Evolutionary conservation across 2,888 invertebrate species (phyloP).

Genomic region (Choristoneura rosaceana): DNA sequence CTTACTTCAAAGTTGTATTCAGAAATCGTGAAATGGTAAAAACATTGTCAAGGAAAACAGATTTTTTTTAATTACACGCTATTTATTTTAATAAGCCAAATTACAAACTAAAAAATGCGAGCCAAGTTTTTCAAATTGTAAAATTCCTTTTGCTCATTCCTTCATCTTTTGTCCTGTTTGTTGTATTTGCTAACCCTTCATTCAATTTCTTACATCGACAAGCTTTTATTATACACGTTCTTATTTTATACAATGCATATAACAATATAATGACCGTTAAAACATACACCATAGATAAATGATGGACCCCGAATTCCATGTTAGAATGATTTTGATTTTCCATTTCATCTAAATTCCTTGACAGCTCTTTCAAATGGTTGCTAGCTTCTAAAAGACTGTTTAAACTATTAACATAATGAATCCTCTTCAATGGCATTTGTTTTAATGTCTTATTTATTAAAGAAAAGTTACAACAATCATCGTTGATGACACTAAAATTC

Average conservation of each 20-base stretch:
- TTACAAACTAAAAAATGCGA: background rate
- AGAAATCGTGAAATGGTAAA: too few species aligned
- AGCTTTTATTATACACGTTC: background rate
- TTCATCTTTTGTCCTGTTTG: background rate
- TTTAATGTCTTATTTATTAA: background rate
- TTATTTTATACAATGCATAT: background rate
- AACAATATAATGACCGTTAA: background rate
- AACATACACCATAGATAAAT: conserved; percentile 1
- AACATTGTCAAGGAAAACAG: too few species aligned
- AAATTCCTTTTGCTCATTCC: background rate
- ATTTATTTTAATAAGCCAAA: too few species aligned
- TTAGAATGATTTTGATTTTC: background rate
- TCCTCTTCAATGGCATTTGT: background rate
- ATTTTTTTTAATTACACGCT: too few species aligned
- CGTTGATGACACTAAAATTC: background rate
- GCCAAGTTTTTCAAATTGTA: background rate
- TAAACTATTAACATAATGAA: background rate
- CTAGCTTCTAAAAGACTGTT: background rate
- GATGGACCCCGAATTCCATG: background rate
- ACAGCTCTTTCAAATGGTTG: background rate
- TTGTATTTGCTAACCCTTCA: background rate
- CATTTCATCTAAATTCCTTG: background rate
- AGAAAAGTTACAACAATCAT: background rate
- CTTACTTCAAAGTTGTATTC: too few species aligned
- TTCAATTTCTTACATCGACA: background rate